phyloP scores from a whole-genome alignment of 2,113 vertebrate species.

The Pachycephala philippinensis region DNA sequence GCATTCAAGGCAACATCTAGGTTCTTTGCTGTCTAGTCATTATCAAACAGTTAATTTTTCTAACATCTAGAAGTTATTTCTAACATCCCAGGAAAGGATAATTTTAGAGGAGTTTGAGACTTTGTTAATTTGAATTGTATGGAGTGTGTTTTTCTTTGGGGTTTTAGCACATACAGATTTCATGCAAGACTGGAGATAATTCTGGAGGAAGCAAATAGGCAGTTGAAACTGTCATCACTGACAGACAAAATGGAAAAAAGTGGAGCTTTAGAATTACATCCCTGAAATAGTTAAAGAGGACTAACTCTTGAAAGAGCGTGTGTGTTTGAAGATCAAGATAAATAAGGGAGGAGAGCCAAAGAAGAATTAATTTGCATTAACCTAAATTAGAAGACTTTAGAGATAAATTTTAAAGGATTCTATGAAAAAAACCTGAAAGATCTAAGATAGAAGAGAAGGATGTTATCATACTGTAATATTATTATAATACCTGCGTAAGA shows the following conservation, averaged over 20 bases:
- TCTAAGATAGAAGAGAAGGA: not conserved
- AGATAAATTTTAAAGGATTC: not conserved
- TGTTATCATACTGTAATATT: not conserved
- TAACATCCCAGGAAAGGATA: not conserved
- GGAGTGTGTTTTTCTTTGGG: not conserved
- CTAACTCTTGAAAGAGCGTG: not conserved
- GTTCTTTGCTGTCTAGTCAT: not conserved
- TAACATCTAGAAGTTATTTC: not conserved
- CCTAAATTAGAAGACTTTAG: not conserved
- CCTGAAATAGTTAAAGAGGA: not conserved
- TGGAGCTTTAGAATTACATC: not conserved
- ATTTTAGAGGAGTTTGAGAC: not conserved
- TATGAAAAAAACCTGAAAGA: not conserved
- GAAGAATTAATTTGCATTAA: not conserved
- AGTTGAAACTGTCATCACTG: not conserved
- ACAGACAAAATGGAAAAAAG: not conserved
- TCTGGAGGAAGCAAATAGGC: not conserved
- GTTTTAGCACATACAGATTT: not conserved
- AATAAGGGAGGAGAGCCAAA: not conserved
- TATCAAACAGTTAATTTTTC: not conserved
- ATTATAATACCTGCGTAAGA: not conserved
- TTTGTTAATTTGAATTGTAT: not conserved
- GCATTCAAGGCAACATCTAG: not conserved
- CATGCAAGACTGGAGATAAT: not conserved
- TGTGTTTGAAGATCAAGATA: not conserved